These are phyloP conservation scores for Verasper variegatus DNA, from an alignment of 2,113 vertebrate genomes.

Conservation along the genomic window DNA sequence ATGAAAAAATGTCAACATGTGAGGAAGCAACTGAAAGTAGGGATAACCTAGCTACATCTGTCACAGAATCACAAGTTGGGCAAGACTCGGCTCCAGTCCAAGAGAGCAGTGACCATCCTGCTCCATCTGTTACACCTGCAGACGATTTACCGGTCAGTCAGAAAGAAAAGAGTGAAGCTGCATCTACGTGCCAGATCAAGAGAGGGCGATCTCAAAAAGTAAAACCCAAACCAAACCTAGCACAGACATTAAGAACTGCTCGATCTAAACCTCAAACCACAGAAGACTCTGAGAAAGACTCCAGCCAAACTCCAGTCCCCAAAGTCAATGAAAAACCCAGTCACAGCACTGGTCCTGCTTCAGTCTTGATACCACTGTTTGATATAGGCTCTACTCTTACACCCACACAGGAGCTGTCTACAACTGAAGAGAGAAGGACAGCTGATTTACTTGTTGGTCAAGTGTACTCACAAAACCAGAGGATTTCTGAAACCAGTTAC, in stretches of 20 bases:
- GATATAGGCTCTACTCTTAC: neutral
- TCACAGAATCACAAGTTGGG: too few relatives aligned
- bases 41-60: too few relatives aligned
- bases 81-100: neutral
- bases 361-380: neutral
- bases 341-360: neutral
- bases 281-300: neutral
- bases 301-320: neutral
- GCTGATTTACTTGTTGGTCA: neutral
- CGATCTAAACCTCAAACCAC: neutral
- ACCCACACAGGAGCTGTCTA: neutral
- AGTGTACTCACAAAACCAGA: conserved; percentile 52
- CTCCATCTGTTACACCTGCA: neutral
- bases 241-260: neutral
- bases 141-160: neutral
- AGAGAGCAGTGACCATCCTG: neutral
- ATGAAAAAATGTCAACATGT: too few relatives aligned
- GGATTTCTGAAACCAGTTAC: conserved; percentile 4
- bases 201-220: neutral
- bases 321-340: neutral
- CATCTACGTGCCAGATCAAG: neutral
- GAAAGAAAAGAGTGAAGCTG: neutral
- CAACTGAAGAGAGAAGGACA: conserved; percentile 6
- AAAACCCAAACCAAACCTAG: neutral
- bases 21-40: too few relatives aligned